A percentile compares a stretch with the other conserved stretches of the same genome.
These are phyloP conservation scores for Tetrao urogallus DNA, from an alignment of 2,113 vertebrate species.

Conservation along the genomic window DNA sequence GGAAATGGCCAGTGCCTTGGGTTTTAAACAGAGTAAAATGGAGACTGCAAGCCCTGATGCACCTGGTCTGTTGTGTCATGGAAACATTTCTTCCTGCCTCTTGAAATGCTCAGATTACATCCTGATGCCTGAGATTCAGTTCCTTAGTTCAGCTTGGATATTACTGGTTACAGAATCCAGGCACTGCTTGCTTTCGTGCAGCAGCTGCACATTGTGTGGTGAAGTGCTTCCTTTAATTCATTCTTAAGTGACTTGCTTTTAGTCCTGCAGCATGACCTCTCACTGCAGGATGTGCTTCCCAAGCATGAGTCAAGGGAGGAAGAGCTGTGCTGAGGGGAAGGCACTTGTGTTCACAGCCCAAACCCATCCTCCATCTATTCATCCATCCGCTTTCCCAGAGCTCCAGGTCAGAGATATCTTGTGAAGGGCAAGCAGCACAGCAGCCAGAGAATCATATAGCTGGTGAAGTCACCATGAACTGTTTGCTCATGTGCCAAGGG, in stretches of 20 bases:
- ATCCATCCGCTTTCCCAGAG: not conserved
- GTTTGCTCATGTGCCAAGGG: not conserved
- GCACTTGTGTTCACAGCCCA: not conserved
- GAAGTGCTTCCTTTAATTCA: conserved; percentile 11
- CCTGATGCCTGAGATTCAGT: not conserved
- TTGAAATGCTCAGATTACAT: not conserved
- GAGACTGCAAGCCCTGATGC: not conserved
- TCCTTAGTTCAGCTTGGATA: not conserved
- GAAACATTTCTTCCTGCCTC: not conserved
- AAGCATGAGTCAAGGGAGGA: not conserved
- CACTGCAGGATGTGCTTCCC: conserved; percentile 19
- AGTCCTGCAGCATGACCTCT: not conserved
- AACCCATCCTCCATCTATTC: not conserved
- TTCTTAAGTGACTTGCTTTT: not conserved
- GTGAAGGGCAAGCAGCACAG: not conserved
- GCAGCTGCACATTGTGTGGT: not conserved
- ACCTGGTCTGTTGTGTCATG: not conserved
- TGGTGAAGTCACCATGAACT: not conserved
- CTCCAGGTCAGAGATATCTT: not conserved
- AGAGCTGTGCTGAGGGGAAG: not conserved
- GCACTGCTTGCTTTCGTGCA: not conserved
- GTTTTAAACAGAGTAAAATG: not conserved
- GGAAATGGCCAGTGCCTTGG: not conserved
- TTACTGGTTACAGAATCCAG: not conserved
- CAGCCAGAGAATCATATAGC: fast-evolving